Evolutionary conservation across 2,113 vertebrate species (phyloP), one percentile per base, ranked within the genome.

Genomic region (Anas platyrhynchos): DNA sequence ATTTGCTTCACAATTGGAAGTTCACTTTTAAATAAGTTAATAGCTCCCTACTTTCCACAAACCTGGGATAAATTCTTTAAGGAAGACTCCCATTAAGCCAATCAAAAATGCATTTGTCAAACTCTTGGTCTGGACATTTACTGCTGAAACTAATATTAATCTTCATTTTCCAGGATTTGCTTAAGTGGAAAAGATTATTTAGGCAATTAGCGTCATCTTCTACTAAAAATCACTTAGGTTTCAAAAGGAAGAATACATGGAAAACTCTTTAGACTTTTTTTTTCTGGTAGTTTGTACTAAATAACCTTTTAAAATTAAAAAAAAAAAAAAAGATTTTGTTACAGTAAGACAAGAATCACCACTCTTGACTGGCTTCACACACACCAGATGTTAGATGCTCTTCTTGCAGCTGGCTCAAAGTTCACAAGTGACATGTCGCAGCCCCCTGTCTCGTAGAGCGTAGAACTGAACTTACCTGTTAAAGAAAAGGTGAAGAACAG

Each of bases 361-460:
- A 83, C 43, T 93, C 78, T 95, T 95, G 92, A 96, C 46, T 95
- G 55, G 76, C 92, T 96, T 97, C 86, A 95, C 95, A 98, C 99
- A 98, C 96, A 99, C 99, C 99, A 99, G 97, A 99, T 98, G 95
- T 99, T 99, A 95, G 99, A 99, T 89, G 99, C 98, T 98, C 99
- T 98, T 98, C 99, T 98, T 97, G 99, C 99, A 97, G 99, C 99
- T 84, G 99, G 99, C 97, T 99, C 99, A 97, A 99, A 99, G 96
- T 99, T 99, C 97, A 99, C 99, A 98, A 99, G 98, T 21, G 99
- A 99, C 98, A 99, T 98, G 97, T 99, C 99, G 96, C 99, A 99
- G 96, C 99, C 99, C 87, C 98, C 99, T 52, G 98, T 99, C 97
- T 99, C 99, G 90, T 99, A 99, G 79, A 99, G 97, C 48, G 99